A percentile compares a stretch with the other conserved stretches of the same genome.
Conservation (phyloP, 2,113 vertebrate genomes). For the Chiloscyllium plagiosum region DNA sequence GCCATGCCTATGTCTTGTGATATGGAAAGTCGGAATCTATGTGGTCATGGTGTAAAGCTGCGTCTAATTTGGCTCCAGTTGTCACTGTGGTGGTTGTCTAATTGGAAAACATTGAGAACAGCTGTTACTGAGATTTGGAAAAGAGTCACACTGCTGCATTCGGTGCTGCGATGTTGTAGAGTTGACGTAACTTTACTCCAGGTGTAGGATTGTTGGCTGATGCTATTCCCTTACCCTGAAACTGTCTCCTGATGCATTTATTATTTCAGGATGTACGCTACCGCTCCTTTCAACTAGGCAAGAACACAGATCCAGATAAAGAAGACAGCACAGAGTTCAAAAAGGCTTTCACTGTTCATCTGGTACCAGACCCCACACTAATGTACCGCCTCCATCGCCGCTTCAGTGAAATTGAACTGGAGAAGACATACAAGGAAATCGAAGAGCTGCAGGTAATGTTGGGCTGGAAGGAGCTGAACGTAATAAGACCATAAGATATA, state of each 20-base stretch:
- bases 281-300: conserved; percentile 77
- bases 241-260: neutral
- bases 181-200: neutral
- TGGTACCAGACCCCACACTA: conserved; percentile 74
- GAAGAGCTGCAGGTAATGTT: conserved; percentile 79
- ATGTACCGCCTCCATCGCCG: conserved; percentile 91
- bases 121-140: neutral
- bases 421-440: conserved; percentile 78
- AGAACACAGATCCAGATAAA: conserved; percentile 80
- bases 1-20: neutral
- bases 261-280: conserved; percentile 74
- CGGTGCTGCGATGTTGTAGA: neutral
- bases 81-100: neutral
- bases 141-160: neutral
- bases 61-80: neutral
- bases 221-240: neutral
- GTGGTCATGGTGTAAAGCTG: neutral
- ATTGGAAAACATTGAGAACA: neutral
- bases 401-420: conserved; percentile 84
- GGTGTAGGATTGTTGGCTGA: neutral
- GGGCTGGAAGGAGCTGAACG: neutral
- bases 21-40: neutral
- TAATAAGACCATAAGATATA: no score
- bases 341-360: conserved; percentile 76
- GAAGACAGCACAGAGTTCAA: conserved; percentile 73